These are phyloP conservation scores for Euborellia annulipes DNA, from an alignment of 1,140 invertebrate genomes.

Conservation along the genomic window DNA sequence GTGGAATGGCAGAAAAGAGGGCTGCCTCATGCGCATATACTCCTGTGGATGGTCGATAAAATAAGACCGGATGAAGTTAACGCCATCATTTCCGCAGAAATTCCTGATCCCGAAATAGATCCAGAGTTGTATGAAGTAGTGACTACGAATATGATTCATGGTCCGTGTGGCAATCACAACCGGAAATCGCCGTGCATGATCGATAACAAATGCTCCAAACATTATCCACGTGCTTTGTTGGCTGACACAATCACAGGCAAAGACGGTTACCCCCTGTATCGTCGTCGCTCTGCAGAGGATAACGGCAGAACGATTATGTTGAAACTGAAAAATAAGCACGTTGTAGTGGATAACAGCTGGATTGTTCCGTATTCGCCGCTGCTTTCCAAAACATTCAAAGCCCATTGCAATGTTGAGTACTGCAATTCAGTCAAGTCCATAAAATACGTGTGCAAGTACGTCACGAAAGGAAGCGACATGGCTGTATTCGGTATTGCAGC, in stretches of 20 bases:
- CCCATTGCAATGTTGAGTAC: conserved; percentile 20
- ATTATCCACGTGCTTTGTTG: conserved; percentile 24
- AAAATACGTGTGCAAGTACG: conserved; percentile 25
- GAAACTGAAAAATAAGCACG: conserved; percentile 4
- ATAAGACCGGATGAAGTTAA: conserved; percentile 21
- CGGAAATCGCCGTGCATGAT: conserved; percentile 22
- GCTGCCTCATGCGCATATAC: conserved; percentile 30
- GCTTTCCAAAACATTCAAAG: conserved; percentile 30
- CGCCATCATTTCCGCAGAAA: conserved; percentile 26
- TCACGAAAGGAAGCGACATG: conserved; percentile 21
- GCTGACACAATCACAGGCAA: conserved; percentile 19
- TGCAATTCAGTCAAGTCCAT: conserved; percentile 20
- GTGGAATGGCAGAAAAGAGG: conserved; percentile 35
- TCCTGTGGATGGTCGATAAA: conserved; percentile 26
- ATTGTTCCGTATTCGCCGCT: conserved; percentile 35
- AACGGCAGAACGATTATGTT: conserved; percentile 4
- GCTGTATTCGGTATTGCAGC: conserved; percentile 15
- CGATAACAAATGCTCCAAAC: conserved; percentile 24
- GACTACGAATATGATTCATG: conserved; percentile 32
- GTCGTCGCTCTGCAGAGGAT: conserved; percentile 14
- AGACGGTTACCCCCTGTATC: conserved; percentile 25
- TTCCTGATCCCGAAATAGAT: conserved; percentile 24
- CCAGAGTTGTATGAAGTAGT: conserved; percentile 25
- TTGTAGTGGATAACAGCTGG: conserved; percentile 30
- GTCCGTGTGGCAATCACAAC: conserved; percentile 27